Evolutionary conservation across 2,113 vertebrate species (phyloP), one percentile per base, ranked within the genome.

Genomic region (Leptobrachium leishanense): DNA sequence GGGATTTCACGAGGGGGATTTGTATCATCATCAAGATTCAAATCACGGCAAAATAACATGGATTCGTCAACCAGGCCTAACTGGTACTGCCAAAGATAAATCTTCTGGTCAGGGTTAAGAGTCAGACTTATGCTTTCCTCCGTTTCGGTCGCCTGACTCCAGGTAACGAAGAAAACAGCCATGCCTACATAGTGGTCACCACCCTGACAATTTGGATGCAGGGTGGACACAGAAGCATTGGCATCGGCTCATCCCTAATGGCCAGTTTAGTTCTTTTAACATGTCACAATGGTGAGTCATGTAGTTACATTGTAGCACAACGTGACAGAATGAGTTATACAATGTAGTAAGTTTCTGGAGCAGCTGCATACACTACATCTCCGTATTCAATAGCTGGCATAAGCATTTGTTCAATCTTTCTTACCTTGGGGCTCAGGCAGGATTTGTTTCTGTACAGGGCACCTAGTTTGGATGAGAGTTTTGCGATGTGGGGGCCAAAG

Each of bases 151-250:
- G 65, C 67, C 11, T 82, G 43, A 6, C 7, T 65, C 82, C 82
- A 82, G 13, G 10, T 74, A 20, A 73, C 77, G 75, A 78, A 77
- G 39, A 63, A 1, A n/a, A n/a, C 70, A 13, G 7, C 68, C 8
- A 63, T 43, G 0, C 75, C 68, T 12, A 82, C 64, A 39, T 82
- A 82, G n/a, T 78, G 75, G 42, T 78, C 75, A 50, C 81, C 81
- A n/a, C 75, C 75, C 8, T 68, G 75, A 31, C 81, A 82, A 7
- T 74, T 82, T 10, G 75, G 81, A 31, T 82, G 81, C 39, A 82
- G 59, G 11, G 63, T 41, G 43, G 50, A 74, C 4, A 82, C 70
- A 0, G 63, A 5, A 2, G 70, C 11, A 9, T 31, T 43, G 2
- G 12, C 15, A 59, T 74, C 81, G 6, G 31, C 73, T 10, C 13